A percentile compares a stretch with the other conserved stretches of the same genome.
phyloP scores from a whole-genome alignment of 1,140 invertebrate species.

The Glossosoma conforme region DNA sequence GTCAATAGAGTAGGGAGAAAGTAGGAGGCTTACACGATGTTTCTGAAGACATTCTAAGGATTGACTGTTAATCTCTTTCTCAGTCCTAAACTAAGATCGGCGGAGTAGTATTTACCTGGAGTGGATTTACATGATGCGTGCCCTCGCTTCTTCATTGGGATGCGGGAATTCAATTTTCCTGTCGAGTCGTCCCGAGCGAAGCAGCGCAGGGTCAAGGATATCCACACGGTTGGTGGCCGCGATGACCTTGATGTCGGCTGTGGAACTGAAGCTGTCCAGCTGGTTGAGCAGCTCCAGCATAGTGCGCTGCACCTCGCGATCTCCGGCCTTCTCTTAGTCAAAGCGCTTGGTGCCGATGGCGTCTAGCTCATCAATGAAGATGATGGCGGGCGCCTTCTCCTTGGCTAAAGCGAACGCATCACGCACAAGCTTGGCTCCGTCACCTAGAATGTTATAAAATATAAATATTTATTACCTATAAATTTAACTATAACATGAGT shows the following conservation, averaged over 20 bases:
- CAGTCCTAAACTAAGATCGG: no score
- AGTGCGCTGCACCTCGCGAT: constrained; percentile 98
- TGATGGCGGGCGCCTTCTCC: constrained; percentile 98
- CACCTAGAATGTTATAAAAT: no score
- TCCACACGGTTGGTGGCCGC: constrained; percentile 99
- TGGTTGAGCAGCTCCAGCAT: constrained; percentile 96
- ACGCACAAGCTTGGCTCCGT: constrained; percentile 98
- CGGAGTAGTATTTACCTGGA: no score
- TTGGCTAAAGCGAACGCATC: constrained; percentile 98
- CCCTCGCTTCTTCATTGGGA: no score
- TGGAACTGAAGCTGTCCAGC: constrained; percentile 99
- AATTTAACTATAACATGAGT: no score
- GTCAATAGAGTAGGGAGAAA: no score
- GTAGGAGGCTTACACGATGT: no score
- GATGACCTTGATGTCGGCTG: constrained; percentile 99
- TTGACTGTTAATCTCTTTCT: no score
- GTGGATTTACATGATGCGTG: no score
- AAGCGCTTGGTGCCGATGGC: constrained; percentile 95
- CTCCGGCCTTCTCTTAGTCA: constrained; percentile 73
- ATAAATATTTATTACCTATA: no score
- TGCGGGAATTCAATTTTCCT: constrained; percentile 99
- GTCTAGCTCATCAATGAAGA: constrained; percentile 99
- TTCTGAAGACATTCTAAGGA: no score
- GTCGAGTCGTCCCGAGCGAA: constrained; percentile 95
- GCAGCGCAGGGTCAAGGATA: constrained; percentile 94